Percentiles rank a stretch among this genome's conserved stretches.
These are phyloP conservation scores for Shinisaurus crocodilurus DNA, from an alignment of 2,113 vertebrate species.

Conservation along the genomic window DNA sequence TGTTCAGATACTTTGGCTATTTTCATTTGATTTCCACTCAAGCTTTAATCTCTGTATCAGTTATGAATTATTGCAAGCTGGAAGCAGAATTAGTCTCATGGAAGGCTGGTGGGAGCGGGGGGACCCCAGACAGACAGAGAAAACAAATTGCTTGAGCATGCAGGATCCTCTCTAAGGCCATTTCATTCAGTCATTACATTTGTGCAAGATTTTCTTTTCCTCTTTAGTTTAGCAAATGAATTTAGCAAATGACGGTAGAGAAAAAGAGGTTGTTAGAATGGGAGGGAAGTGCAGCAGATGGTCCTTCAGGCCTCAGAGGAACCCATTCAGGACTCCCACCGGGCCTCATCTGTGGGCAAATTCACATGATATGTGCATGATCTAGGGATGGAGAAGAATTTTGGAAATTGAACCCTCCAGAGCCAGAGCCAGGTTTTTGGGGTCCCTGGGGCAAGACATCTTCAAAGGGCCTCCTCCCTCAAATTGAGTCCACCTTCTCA, in stretches of 20 bases:
- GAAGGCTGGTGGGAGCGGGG: no score
- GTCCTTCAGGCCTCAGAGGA: background rate
- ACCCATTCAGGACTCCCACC: no score
- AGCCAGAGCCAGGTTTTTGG: no score
- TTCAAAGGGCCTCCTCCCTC: no score
- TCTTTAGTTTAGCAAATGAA: constrained; percentile 7
- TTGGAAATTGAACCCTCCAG: no score
- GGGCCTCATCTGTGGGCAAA: no score
- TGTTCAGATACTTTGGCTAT: constrained; percentile 49
- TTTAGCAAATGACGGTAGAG: no score
- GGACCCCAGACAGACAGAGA: background rate
- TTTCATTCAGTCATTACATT: constrained; percentile 54
- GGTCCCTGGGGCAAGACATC: no score
- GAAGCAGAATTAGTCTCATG: constrained; percentile 66
- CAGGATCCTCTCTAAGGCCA: constrained; percentile 61
- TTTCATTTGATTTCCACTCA: constrained; percentile 59
- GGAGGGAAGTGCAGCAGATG: background rate
- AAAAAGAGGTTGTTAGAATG: background rate
- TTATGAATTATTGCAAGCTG: constrained; percentile 61
- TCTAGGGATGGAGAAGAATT: no score
- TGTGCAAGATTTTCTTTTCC: constrained; percentile 54
- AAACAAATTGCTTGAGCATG: constrained; percentile 38
- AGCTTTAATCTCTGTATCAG: constrained; percentile 64
- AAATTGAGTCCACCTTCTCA: no score
- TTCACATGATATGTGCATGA: no score